Base-by-base conservation (phyloP, 2,888 invertebrate species). In the Cheilosia vulpina region DNA sequence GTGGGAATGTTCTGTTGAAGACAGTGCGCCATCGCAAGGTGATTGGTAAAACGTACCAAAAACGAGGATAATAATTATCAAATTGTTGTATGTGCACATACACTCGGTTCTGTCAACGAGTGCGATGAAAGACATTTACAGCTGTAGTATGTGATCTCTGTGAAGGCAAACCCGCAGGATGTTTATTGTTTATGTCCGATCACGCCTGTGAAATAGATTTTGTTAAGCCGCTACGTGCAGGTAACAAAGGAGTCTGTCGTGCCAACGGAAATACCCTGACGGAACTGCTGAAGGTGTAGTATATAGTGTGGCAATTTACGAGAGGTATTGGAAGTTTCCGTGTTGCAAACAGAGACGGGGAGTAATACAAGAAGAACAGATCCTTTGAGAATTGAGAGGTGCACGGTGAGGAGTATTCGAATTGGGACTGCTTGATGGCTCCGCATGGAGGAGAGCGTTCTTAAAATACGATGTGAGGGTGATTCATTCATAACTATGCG, bases 111-210 rank as follows among this genome's bases (percentile, higher is more conserved):
- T 77, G 13, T 19, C 17, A n/a, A 31, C 31, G 31, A 53, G 19
- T 19, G n/a, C 7, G 52, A 63, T 62, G 52, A 45, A 58, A 38
- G 43, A 52, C 58, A 41, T 55, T 77, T 60, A 58, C 19, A 60
- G 63, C 65, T 27, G 21, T 62, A 19, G 63, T 45, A 60, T 83
- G 68, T 68, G 63, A 65, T 84, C 60, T 75, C 65, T 75, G 31
- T 69, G 50, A 65, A 69, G 60, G 75, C 11, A 65, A 65, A 62
- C 69, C 80, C 84, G 80, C 80, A 80, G 80, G 84, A 84, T 50
- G 34, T 80, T 84, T 84, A 84, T 80, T 50, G 34, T 80, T 84
- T 84, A 84, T 80, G 84, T 60, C 21, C 63, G 80, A 80, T 84
- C 83, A 80, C 79, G 80, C 79, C 68, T 72, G 27, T n/a, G 52